Evolutionary conservation across 2,888 invertebrate genomes (phyloP), one percentile per base, ranked within the genome.

Genomic region (Spilosoma lubricipeda): DNA sequence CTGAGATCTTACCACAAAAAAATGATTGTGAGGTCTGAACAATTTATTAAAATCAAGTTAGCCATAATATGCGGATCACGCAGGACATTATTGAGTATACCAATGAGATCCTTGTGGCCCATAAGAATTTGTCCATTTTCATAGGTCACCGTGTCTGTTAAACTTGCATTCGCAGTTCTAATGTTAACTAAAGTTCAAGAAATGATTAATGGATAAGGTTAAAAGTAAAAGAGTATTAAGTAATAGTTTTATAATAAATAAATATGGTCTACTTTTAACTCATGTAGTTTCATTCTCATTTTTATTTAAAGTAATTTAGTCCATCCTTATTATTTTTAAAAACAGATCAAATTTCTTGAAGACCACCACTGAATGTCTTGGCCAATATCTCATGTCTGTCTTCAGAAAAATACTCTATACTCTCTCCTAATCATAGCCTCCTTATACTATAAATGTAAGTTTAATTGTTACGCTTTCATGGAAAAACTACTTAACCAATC

Each of bases 101-200:
- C 11, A 11, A 11, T 4, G 0, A 39, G 39, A 39, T 39, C 39
- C 39, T 39, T 11, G 39, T 39, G 39, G 1, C 39, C 39, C 11
- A 39, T 11, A 39, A 11, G 42, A 11, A 30, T 63, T 20, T 39
- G 42, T 20, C 23, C 9, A 27, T 18, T 63, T 27, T 23, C 23
- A 42, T n/a, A 56, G 18, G 56, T 59, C 18, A 39, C n/a, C 9
- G 56, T 59, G n/a, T 33, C 33, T 30, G 20, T 33, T 11, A 13
- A 48, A 68, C 27, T 15, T 36, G 56, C n/a, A 36, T 39, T n/a
- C n/a, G 69, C 36, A 69, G n/a, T 69, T 56, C 52, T 23, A 39
- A 69, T 56, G 36, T 69, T 36, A 15, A 18, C n/a, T n/a, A 18
- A 15, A 52, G 52, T 39, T 59, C 39, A 11, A 27, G 36, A 69